Conservation (phyloP, 2,888 invertebrate species). For the Cheilosia impressa region DNA sequence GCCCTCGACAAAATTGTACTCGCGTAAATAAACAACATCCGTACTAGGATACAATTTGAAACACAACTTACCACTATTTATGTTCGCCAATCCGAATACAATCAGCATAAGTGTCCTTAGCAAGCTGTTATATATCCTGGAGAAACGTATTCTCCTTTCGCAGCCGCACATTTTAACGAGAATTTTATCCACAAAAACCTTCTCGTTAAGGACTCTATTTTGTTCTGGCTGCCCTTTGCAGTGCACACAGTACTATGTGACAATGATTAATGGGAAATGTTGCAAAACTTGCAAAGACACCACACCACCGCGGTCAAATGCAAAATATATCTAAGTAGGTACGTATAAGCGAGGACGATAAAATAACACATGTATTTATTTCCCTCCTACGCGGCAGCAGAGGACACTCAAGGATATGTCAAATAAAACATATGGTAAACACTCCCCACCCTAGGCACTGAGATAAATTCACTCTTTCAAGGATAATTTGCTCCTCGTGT, state of each 20-base stretch:
- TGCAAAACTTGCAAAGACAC: conserved; percentile 50
- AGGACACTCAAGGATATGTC: conserved; percentile 55
- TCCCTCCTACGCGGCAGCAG: conserved; percentile 1
- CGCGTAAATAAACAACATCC: not conserved
- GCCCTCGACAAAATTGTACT: not conserved
- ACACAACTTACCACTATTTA: conserved; percentile 78
- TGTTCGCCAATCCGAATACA: conserved; percentile 78
- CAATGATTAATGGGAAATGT: conserved; percentile 66
- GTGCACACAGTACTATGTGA: conserved; percentile 40
- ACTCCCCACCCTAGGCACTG: conserved; percentile 44
- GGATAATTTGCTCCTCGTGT: conserved; percentile 31
- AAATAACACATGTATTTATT: not conserved
- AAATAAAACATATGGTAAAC: conserved; percentile 49
- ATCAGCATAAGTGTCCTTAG: conserved; percentile 78
- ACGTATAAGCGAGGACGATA: not conserved
- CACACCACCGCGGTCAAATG: conserved; percentile 37
- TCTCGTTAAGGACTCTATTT: conserved; percentile 39
- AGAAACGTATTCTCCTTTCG: conserved; percentile 76
- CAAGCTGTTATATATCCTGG: conserved; percentile 78
- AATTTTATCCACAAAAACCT: conserved; percentile 54
- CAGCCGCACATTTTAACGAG: conserved; percentile 77
- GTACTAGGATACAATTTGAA: not conserved
- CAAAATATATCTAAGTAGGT: conserved; percentile 9
- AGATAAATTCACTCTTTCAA: conserved; percentile 53
- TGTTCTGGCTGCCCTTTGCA: conserved; percentile 2